phyloP scores from a whole-genome alignment of 2,888 invertebrate genomes.

The Lymantria monacha region DNA sequence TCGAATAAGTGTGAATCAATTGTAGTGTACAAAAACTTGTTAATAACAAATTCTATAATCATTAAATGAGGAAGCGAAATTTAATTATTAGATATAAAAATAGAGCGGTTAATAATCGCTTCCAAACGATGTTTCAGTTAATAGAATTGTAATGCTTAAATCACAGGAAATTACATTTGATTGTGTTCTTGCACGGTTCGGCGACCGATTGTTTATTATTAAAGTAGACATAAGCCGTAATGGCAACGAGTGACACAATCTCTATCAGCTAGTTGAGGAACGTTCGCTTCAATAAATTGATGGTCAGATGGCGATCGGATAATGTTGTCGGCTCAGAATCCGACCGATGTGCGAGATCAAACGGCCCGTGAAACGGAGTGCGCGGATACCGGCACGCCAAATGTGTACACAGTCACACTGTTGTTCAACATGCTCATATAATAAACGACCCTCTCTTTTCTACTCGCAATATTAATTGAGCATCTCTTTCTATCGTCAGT shows the following conservation, averaged over 20 bases:
- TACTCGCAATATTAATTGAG: conserved; percentile 16
- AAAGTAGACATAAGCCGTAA: conserved; percentile 42
- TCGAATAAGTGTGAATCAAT: conserved; percentile 51
- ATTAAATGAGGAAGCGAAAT: background rate
- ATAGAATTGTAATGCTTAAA: conserved; percentile 53
- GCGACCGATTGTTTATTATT: conserved; percentile 35
- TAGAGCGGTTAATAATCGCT: conserved; percentile 1
- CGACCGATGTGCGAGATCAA: conserved; percentile 48
- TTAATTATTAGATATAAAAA: background rate
- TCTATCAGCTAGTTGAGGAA: conserved; percentile 30
- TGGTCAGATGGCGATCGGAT: conserved; percentile 28
- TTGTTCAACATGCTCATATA: conserved; percentile 31
- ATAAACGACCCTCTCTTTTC: conserved; percentile 40
- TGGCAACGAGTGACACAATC: conserved; percentile 27
- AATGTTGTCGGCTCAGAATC: conserved; percentile 40
- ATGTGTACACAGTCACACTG: conserved; percentile 32
- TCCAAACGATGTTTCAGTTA: conserved; percentile 36
- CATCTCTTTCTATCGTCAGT: conserved; percentile 48
- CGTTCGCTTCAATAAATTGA: conserved; percentile 22
- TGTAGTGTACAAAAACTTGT: conserved; percentile 25
- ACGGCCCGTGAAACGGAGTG: conserved; percentile 43
- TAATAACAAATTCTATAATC: background rate
- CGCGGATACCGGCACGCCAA: conserved; percentile 49
- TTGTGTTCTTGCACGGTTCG: conserved; percentile 49
- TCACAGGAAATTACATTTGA: conserved; percentile 63